Evolutionary conservation across 2,888 invertebrate genomes (phyloP).

Genomic region (Mystacides longicornis): DNA sequence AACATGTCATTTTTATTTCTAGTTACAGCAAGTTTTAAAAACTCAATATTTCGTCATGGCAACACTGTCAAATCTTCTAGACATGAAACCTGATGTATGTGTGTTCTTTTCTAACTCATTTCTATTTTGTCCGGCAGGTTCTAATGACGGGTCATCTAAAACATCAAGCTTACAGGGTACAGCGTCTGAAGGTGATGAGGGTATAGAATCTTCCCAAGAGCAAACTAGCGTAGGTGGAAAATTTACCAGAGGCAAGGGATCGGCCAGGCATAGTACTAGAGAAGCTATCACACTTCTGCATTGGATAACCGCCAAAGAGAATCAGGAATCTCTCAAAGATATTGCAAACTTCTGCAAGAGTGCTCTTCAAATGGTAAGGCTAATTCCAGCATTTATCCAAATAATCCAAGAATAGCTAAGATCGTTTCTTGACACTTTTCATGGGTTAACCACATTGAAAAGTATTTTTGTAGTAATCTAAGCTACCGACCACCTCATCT

Average conservation of each 20-base stretch:
- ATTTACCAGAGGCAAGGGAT: slow-evolving; percentile 31
- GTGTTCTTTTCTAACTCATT: too few species aligned
- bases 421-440: too few species aligned
- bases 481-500: too few species aligned
- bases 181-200: slow-evolving; percentile 23
- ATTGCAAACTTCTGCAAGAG: slow-evolving; percentile 71
- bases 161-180: slow-evolving; percentile 25
- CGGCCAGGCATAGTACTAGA: slow-evolving; percentile 29
- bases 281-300: slow-evolving; percentile 62
- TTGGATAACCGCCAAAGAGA: slow-evolving; percentile 83
- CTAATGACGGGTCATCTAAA: slow-evolving; percentile 22
- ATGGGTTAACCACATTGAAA: too few species aligned
- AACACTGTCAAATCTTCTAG: too few species aligned
- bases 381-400: too few species aligned
- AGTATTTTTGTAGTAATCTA: too few species aligned
- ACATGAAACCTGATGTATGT: too few species aligned
- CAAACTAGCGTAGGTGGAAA: slow-evolving; percentile 30
- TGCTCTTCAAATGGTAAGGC: slow-evolving; percentile 58
- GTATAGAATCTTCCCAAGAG: slow-evolving; percentile 18
- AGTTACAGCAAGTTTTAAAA: too few species aligned
- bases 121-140: slow-evolving; percentile 14
- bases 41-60: too few species aligned
- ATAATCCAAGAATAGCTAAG: too few species aligned
- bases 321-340: slow-evolving; percentile 67
- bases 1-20: neutral